Evolutionary conservation across 2,888 invertebrate species (phyloP).

Genomic region (Timema podura): DNA sequence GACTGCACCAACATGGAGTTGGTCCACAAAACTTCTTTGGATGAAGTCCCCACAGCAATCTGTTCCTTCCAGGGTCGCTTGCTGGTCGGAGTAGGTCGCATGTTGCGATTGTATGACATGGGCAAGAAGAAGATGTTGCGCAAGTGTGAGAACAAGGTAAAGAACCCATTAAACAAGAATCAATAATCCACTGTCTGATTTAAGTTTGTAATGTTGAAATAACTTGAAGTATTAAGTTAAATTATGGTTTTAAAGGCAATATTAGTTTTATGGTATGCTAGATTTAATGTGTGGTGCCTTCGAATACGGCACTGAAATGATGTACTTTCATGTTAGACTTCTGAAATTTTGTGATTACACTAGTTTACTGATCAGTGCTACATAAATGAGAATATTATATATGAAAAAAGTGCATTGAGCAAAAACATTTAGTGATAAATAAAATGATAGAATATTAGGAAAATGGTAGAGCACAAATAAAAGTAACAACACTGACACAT

Average conservation of each 20-base stretch:
- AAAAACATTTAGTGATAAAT: no score
- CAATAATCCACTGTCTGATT: no score
- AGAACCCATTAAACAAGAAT: neutral
- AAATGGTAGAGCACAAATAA: no score
- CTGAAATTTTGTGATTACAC: constrained; percentile 4
- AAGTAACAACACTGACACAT: neutral
- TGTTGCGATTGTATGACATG: constrained; percentile 90
- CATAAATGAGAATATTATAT: neutral
- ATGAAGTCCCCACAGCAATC: constrained; percentile 86
- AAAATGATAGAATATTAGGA: no score
- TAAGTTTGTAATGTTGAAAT: no score
- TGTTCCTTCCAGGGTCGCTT: constrained; percentile 89
- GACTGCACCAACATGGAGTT: constrained; percentile 84
- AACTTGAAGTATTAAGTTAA: no score
- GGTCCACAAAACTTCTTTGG: constrained; percentile 88
- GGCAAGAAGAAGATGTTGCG: constrained; percentile 94
- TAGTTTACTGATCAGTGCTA: constrained; percentile 4
- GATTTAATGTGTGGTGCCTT: no score
- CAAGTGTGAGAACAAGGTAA: constrained; percentile 93
- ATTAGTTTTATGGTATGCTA: no score
- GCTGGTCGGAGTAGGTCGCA: constrained; percentile 87
- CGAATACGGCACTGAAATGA: no score
- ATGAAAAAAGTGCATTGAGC: no score
- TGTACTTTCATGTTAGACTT: constrained; percentile 24
- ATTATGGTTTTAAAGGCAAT: no score